Conservation (phyloP, 1,140 invertebrate genomes). For the Anoplolepis gracilipes region DNA sequence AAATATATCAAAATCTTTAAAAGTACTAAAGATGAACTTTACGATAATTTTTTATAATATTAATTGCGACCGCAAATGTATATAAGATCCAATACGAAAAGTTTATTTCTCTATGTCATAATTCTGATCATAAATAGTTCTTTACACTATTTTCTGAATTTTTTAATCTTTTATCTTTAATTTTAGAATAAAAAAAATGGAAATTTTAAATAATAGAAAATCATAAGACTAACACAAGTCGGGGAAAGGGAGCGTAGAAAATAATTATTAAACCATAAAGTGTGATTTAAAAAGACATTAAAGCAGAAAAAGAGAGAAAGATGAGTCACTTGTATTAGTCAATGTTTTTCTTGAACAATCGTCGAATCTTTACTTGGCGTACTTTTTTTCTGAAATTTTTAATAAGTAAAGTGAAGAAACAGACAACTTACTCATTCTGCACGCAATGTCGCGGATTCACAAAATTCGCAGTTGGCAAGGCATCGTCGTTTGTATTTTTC, state of each 20-base stretch:
- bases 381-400: background rate
- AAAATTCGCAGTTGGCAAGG: conserved; percentile 64
- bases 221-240: background rate
- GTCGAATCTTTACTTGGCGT: background rate
- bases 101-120: background rate
- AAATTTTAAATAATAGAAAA: background rate
- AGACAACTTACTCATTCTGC: conserved; percentile 75
- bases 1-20: background rate
- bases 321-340: background rate
- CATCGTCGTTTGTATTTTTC: conserved; percentile 68
- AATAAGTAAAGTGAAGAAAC: conserved; percentile 13
- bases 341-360: background rate
- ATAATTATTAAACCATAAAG: background rate
- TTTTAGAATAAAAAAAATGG: background rate
- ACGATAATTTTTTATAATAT: background rate
- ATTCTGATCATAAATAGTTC: background rate
- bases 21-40: background rate
- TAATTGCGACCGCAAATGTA: background rate
- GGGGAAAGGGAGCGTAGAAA: background rate
- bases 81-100: background rate
- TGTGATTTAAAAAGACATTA: background rate
- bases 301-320: background rate
- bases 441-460: conserved; percentile 65
- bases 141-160: background rate
- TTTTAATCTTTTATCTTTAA: background rate